These are phyloP conservation scores for Montifringilla adamsi DNA, from an alignment of 2,113 vertebrate species.

Conservation along the genomic window DNA sequence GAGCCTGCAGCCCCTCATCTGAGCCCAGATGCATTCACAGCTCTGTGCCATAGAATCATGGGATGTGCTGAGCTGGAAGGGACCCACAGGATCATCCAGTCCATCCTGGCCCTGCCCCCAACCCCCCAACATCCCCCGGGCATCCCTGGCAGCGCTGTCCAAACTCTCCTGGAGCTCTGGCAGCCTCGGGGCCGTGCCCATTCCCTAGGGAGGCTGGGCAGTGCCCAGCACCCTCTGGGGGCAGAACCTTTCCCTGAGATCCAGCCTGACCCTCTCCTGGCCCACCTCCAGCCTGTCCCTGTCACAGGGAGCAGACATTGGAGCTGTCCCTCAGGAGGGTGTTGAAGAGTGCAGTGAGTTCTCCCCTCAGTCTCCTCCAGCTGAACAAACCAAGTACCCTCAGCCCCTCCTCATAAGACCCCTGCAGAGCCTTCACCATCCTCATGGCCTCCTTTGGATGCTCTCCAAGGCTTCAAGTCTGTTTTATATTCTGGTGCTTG, in stretches of 20 bases:
- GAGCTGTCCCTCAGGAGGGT: neutral
- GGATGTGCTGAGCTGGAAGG: neutral
- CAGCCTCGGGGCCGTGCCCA: neutral
- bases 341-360: accelerated
- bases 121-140: accelerated
- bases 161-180: neutral
- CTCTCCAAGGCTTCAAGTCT: neutral
- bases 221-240: neutral
- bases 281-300: neutral
- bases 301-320: neutral
- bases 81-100: neutral
- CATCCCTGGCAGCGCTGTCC: accelerated
- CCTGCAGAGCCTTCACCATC: neutral
- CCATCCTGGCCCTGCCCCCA: neutral
- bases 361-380: neutral
- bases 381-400: neutral
- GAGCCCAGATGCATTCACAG: neutral
- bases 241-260: accelerated
- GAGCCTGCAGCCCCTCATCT: neutral
- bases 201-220: neutral
- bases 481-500: neutral
- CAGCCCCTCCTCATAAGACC: neutral
- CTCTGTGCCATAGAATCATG: neutral
- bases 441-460: neutral
- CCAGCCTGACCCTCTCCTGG: accelerated